phyloP scores from a whole-genome alignment of 1,140 invertebrate genomes.

The Bombus haemorrhoidalis region DNA sequence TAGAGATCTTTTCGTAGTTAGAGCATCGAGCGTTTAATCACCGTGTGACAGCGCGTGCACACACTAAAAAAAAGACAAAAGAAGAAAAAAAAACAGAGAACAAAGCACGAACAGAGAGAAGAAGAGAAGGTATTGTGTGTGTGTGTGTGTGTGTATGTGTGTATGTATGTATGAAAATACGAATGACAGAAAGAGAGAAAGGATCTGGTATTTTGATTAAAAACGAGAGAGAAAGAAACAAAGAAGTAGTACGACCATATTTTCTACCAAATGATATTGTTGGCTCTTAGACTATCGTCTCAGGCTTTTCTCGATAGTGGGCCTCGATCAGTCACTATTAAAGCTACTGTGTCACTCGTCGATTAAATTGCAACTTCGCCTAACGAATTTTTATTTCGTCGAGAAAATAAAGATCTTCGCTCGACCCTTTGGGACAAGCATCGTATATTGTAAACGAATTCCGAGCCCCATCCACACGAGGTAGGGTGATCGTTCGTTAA shows the following conservation, averaged over 20 bases:
- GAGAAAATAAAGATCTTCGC: not conserved
- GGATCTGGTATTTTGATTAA: conserved; percentile 66
- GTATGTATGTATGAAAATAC: not conserved
- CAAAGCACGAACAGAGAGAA: not conserved
- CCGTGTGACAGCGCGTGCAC: conserved; percentile 25
- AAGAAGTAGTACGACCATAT: conserved; percentile 58
- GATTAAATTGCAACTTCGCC: not conserved
- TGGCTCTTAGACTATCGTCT: conserved; percentile 40
- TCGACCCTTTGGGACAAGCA: not conserved
- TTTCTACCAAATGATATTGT: conserved; percentile 59
- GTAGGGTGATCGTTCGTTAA: not conserved
- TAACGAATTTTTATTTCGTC: not conserved
- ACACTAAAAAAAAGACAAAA: conserved; percentile 1
- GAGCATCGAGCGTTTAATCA: conserved; percentile 41
- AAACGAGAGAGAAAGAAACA: conserved; percentile 9
- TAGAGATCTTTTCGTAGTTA: conserved; percentile 35
- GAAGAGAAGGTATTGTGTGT: not conserved
- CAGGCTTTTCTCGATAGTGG: conserved; percentile 14
- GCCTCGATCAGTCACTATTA: not conserved
- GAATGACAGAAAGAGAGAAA: conserved; percentile 11
- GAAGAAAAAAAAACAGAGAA: not conserved
- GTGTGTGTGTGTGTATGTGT: not conserved
- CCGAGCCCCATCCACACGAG: no score
- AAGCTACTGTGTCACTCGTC: conserved; percentile 12
- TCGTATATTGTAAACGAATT: not conserved